phyloP scores from a whole-genome alignment of 1,140 invertebrate genomes.

The Tribolium madens region DNA sequence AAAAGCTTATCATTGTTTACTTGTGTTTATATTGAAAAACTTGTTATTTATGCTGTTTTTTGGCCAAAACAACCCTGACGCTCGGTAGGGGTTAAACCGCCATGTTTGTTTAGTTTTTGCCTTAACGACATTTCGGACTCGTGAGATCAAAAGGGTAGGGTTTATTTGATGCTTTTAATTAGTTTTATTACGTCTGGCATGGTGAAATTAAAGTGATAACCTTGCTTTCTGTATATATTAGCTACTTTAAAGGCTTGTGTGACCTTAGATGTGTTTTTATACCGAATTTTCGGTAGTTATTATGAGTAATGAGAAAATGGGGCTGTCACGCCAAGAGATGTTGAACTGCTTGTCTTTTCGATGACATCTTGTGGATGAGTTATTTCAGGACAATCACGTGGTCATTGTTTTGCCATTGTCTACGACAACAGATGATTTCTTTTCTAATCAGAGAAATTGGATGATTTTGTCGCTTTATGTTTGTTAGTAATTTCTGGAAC shows the following conservation, averaged over 20 bases:
- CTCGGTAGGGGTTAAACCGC: conserved; percentile 27
- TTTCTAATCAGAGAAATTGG: not conserved
- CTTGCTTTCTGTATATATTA: conserved; percentile 36
- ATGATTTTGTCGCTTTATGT: not conserved
- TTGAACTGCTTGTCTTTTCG: conserved; percentile 3
- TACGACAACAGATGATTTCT: not conserved
- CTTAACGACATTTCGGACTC: conserved; percentile 30
- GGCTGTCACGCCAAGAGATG: not conserved
- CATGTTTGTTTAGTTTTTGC: conserved; percentile 37
- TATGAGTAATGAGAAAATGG: conserved; percentile 3
- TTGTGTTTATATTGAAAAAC: not conserved
- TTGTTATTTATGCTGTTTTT: not conserved
- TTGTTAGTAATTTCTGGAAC: not conserved
- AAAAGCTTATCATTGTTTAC: not conserved
- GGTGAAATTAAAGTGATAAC: conserved; percentile 22
- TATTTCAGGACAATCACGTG: not conserved
- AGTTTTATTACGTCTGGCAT: not conserved
- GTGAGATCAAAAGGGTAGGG: conserved; percentile 12
- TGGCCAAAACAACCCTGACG: conserved; percentile 9
- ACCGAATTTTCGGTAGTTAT: conserved; percentile 2
- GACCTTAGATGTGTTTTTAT: conserved; percentile 25
- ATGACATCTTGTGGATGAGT: not conserved
- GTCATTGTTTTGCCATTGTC: conserved; percentile 14
- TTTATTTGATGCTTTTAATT: not conserved
- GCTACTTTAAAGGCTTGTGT: conserved; percentile 6